Evolutionary conservation across 1,140 invertebrate genomes (phyloP), one percentile per base, ranked within the genome.

Genomic region (Diabrotica virgifera): DNA sequence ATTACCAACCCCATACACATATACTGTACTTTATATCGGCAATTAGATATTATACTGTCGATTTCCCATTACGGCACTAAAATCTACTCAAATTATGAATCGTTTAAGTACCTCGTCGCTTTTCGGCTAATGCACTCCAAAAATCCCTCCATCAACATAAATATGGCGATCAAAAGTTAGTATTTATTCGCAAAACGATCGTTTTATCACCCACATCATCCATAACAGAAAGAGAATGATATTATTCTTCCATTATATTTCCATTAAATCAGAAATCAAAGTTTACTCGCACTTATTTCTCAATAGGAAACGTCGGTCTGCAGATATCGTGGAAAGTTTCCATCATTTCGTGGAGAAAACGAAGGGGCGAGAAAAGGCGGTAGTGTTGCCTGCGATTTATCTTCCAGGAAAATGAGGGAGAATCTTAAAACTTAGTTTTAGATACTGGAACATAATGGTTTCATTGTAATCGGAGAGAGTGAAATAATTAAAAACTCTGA

Each of bases 251-350:
- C 59, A 60, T 60, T 60, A 60, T 60, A 60, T 40, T 52, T 60
- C 59, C 59, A 60, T 60, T 60, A 60, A 51, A 60, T 60, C 40
- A 60, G 59, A 60, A 52, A 60, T 60, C 50, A 35, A n/a, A 50
- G 14, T 50, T 46, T 11, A 60, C 50, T 51, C 59, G 36, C n/a
- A 51, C 40, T 60, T n/a, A 36, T 24, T 11, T 38, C 14, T 60
- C 40, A 60, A 60, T 60, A 60, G 46, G 59, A 60, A 60, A 60
- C 9, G 50, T 55, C 35, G 40, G 8, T 57, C 55, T 57, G 36
- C 14, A 60, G 59, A 51, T 60, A 60, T 60, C 59, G 59, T 57
- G 55, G 36, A 57, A 36, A 24, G 55, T 57, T 57, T 37, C 11
- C 55, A 57, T 57, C 36, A 24, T 53, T 24, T 24, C 9, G 7